Conservation (phyloP, 1,140 invertebrate genomes). For the Dysdera silvatica region DNA sequence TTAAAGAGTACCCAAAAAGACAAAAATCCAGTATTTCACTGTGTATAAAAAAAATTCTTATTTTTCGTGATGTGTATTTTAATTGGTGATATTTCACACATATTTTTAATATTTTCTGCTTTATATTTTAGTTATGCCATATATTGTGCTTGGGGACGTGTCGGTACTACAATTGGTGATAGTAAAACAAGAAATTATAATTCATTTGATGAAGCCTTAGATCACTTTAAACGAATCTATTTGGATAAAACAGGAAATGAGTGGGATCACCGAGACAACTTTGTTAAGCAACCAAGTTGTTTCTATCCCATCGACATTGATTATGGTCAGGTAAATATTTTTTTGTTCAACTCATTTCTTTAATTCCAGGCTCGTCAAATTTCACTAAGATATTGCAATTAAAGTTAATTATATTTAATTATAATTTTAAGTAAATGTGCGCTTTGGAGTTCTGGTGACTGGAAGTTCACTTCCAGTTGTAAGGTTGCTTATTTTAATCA, state of each 20-base stretch:
- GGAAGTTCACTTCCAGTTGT: too few relatives aligned
- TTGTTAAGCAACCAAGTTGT: constrained; percentile 68
- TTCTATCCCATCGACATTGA: constrained; percentile 89
- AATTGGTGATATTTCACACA: constrained; percentile 20
- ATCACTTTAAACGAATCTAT: constrained; percentile 61
- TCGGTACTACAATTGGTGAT: constrained; percentile 84
- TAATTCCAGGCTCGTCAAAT: too few relatives aligned
- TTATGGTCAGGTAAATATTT: constrained; percentile 48
- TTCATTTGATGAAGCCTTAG: constrained; percentile 53
- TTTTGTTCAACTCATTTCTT: too few relatives aligned
- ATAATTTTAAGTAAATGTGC: too few relatives aligned
- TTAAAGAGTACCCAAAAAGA: too few relatives aligned
- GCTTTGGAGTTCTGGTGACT: too few relatives aligned
- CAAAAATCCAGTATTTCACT: too few relatives aligned
- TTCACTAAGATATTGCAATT: too few relatives aligned
- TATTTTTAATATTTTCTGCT: not conserved
- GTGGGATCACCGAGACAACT: constrained; percentile 60
- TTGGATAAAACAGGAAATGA: constrained; percentile 76
- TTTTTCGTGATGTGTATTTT: too few relatives aligned
- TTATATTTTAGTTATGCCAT: constrained; percentile 57
- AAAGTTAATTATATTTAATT: too few relatives aligned
- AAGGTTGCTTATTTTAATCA: too few relatives aligned
- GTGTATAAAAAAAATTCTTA: too few relatives aligned
- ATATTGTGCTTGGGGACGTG: constrained; percentile 88
- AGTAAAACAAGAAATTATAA: constrained; percentile 60